Evolutionary conservation across 1,140 invertebrate species (phyloP), one percentile per base, ranked within the genome.

Genomic region (Agrypnia vestita): DNA sequence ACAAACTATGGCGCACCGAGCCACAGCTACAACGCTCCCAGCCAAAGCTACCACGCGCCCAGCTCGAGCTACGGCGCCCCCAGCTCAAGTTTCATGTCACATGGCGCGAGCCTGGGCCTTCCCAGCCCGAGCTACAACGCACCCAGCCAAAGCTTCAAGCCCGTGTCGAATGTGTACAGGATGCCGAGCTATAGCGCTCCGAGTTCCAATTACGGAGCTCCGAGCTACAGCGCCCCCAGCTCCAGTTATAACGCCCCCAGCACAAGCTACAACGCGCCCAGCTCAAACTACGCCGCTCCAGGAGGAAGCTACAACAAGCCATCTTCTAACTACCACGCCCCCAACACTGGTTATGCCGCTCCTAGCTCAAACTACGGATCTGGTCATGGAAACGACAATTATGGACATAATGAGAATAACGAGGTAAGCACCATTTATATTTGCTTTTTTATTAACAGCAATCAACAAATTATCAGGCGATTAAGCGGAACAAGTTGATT

Each of bases 381-480:
- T 43, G 75, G 81, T 46, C 84, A 86, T 73, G 78, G 83, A 44
- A 76, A 67, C 21, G 77, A 84, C 55, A 51, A 79, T 43, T 49
- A 83, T n/a, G 81, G 79, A 7, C 81, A 84, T 55, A 72, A 84
- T 56, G 84, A 84, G 15, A 78, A 81, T 21, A 84, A 76, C 7
- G 83, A 85, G 80, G 84, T 85, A 81, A 72, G 55, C 15, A 25
- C 35, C 3, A 11, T 43, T 35, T 35, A 35, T 35, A n/a, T n/a
- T n/a, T n/a, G n/a, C n/a, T n/a, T n/a, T n/a, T 35, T 35, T 3
- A 35, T 3, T 35, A 35, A 35, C 25, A 35, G 6, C 6, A 35
- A 35, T 3, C 25, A 35, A 35, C 6, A 35, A 35, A 35, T 35
- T 35, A 35, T 35, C 25, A 35, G 25, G 25, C 25, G 25, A 35